Evolutionary conservation across 2,888 invertebrate species (phyloP).

Genomic region (Dendrolimus pini): DNA sequence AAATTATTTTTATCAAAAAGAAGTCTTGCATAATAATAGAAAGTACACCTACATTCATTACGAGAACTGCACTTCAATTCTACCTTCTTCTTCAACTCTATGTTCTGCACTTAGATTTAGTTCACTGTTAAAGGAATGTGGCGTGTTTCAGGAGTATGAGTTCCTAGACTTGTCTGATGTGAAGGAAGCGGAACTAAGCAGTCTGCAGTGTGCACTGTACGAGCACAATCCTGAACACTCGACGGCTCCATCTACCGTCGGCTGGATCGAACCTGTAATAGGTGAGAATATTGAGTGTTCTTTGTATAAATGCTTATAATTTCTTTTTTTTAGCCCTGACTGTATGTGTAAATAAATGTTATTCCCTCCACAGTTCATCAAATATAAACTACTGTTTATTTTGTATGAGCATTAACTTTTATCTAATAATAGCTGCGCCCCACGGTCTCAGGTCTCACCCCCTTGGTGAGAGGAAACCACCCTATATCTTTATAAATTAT

Average conservation of each 20-base stretch:
- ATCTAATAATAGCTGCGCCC: no score
- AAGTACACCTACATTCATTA: no score
- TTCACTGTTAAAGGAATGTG: slow-evolving; percentile 33
- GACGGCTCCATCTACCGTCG: slow-evolving; percentile 39
- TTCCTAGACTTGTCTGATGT: slow-evolving; percentile 86
- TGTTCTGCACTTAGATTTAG: slow-evolving; percentile 7
- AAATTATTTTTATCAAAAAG: no score
- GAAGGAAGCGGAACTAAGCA: slow-evolving; percentile 80
- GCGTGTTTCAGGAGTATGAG: slow-evolving; percentile 78
- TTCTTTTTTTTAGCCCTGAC: background rate
- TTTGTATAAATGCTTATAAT: no score
- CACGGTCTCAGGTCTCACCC: no score
- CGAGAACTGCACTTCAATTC: no score
- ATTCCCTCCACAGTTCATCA: background rate
- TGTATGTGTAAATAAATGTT: no score
- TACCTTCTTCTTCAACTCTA: background rate
- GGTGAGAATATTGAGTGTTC: slow-evolving; percentile 29
- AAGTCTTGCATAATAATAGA: no score
- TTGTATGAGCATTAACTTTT: background rate
- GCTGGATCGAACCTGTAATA: slow-evolving; percentile 52
- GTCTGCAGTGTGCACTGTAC: slow-evolving; percentile 78
- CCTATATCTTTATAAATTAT: no score
- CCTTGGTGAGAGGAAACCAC: no score
- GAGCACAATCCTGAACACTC: slow-evolving; percentile 41
- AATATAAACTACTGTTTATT: background rate